phyloP scores from a whole-genome alignment of 2,888 invertebrate genomes.

The Andricus quercusramuli region DNA sequence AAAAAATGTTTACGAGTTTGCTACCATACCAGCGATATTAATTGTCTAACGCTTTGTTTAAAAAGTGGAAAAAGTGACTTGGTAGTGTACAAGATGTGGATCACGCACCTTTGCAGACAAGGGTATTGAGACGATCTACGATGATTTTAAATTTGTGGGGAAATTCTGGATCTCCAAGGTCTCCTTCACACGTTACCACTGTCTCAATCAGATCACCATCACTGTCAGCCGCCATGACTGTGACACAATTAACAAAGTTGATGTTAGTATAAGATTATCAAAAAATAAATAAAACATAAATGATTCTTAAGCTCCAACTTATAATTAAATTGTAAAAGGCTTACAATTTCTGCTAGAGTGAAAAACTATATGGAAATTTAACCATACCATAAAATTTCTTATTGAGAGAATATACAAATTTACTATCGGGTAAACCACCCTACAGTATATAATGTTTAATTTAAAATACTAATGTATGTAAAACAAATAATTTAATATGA shows the following conservation, averaged over 20 bases:
- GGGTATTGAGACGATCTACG: constrained; percentile 87
- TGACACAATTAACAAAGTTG: constrained; percentile 55
- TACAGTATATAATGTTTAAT: too few species aligned
- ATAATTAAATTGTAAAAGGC: not conserved
- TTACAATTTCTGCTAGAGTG: not conserved
- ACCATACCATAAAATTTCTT: not conserved
- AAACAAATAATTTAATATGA: too few species aligned
- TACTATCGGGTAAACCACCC: not conserved
- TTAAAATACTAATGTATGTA: too few species aligned
- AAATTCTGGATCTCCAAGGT: constrained; percentile 93
- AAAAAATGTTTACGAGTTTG: too few species aligned
- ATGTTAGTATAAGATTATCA: constrained; percentile 24
- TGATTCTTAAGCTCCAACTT: constrained; percentile 45
- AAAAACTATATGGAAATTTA: not conserved
- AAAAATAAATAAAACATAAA: constrained; percentile 28
- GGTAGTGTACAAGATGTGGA: not conserved
- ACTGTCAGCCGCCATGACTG: constrained; percentile 91
- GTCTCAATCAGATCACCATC: constrained; percentile 87
- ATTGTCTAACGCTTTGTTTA: too few species aligned
- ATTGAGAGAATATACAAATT: not conserved
- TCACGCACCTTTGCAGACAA: constrained; percentile 86
- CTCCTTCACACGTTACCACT: constrained; percentile 95
- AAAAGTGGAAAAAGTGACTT: not conserved
- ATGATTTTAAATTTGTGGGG: constrained; percentile 89
- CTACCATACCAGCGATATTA: too few species aligned